These are phyloP conservation scores for Corythaeola cristata DNA, from an alignment of 2,113 vertebrate genomes.

Conservation along the genomic window DNA sequence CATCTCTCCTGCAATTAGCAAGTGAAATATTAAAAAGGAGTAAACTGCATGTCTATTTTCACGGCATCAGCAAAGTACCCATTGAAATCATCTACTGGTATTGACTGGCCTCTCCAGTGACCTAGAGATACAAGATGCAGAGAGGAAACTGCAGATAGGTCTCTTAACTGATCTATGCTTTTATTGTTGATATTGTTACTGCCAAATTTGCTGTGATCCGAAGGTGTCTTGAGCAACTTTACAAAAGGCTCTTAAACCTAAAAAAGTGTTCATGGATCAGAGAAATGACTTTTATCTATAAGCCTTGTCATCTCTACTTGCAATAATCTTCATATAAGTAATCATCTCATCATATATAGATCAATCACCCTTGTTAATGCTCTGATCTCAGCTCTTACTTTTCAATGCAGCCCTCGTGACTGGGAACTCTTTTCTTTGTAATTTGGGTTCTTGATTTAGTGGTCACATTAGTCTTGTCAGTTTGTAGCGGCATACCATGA, in stretches of 20 bases:
- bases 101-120: slow-evolving; percentile 38
- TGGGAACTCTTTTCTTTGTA: slow-evolving; percentile 83
- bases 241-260: slow-evolving; percentile 72
- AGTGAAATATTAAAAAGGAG: slow-evolving; percentile 58
- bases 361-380: slow-evolving; percentile 82
- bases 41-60: slow-evolving; percentile 19
- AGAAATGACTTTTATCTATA: slow-evolving; percentile 82
- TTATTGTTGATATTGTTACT: slow-evolving; percentile 66
- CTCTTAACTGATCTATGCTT: slow-evolving; percentile 54
- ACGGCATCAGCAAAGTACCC: background rate
- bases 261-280: slow-evolving; percentile 70
- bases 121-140: background rate
- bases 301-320: slow-evolving; percentile 78
- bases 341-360: slow-evolving; percentile 85
- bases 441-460: slow-evolving; percentile 86
- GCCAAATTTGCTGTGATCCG: slow-evolving; percentile 73
- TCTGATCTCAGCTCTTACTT: slow-evolving; percentile 81
- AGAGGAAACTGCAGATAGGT: slow-evolving; percentile 35
- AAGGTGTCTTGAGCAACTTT: slow-evolving; percentile 69
- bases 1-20: slow-evolving; percentile 15
- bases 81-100: background rate
- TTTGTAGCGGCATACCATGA: slow-evolving; percentile 79
- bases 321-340: slow-evolving; percentile 84
- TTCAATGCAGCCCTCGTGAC: slow-evolving; percentile 77
- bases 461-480: slow-evolving; percentile 85